Base-by-base conservation (phyloP, 2,113 vertebrate genomes). In the Tamias sibiricus region DNA sequence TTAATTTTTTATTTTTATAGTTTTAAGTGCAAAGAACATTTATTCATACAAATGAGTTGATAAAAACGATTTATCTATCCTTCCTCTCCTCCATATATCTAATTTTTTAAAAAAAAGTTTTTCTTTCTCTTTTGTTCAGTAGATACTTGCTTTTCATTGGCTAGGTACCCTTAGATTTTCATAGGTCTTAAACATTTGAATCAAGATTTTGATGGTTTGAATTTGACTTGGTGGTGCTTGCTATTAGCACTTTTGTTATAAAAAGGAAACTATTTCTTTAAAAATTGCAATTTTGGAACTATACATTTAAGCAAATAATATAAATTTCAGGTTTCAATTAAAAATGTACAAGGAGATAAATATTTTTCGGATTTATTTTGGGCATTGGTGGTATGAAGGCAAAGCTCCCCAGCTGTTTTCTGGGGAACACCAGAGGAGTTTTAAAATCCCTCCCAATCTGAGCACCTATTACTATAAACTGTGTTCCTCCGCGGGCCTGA, bases 1-100 rank as follows among this genome's bases (percentile, higher is more conserved):
- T 96, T 84, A 35, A 52, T 20, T 94, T 90, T 72, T 75, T 17
- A 54, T 69, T 42, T 75, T 95, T 90, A 72, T 72, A 68, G 35
- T 59, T 94, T 94, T 40, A 76, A 64, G 7, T 81, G 28, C 49
- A 57, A 17, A 90, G 49, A 75, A 37, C 19, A 62, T 28, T 72
- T 88, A 19, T 75, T 93, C 37, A 71, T 37, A 57, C 57, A 83
- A 79, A 47, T 54, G 42, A 62, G 22, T 54, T 88, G 44, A 68
- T 69, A 35, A 32, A 72, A 92, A 88, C 32, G 10, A 85, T 87
- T 44, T 86, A 37, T 66, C 5, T 89, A 26, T n/a, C 12, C 32
- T 86, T 69, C 32, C 26, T 91, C 7, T 81, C 68, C 71, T 87
- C 37, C 12, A 2, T 28, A 1, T 32, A n/a, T 44, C 66, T 77